Conservation (phyloP, 2,797 vertebrate species). For the Coregonus ussuriensis region DNA sequence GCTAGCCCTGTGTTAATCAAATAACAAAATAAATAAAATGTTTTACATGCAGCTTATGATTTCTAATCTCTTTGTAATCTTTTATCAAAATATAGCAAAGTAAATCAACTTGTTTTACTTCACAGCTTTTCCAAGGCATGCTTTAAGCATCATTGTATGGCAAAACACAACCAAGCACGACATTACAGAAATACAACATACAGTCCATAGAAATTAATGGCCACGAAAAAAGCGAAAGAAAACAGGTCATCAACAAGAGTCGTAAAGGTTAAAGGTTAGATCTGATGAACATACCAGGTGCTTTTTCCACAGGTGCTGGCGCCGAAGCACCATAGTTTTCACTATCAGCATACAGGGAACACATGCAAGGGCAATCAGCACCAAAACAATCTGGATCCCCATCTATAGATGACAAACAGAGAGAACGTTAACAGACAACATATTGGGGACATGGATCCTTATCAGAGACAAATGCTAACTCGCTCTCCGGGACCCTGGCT, state of each 20-base stretch:
- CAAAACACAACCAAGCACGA: slow-evolving; percentile 61
- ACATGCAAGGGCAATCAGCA: slow-evolving; percentile 92
- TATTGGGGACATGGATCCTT: slow-evolving; percentile 17
- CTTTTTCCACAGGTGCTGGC: slow-evolving; percentile 90
- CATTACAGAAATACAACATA: slow-evolving; percentile 51
- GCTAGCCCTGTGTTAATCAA: slow-evolving; percentile 18
- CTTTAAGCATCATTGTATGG: slow-evolving; percentile 68
- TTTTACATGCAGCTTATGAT: slow-evolving; percentile 9
- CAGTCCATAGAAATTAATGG: slow-evolving; percentile 57
- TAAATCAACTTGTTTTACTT: slow-evolving; percentile 19
- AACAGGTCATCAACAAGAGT: slow-evolving; percentile 34
- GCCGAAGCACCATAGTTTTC: slow-evolving; percentile 94
- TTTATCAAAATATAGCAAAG: slow-evolving; percentile 17
- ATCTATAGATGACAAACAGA: slow-evolving; percentile 74
- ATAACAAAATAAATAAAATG: slow-evolving; percentile 24
- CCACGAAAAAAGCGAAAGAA: slow-evolving; percentile 55
- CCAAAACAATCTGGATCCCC: slow-evolving; percentile 92
- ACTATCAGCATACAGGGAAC: slow-evolving; percentile 96
- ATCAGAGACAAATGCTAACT: slow-evolving; percentile 12
- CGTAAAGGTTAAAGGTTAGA: slow-evolving; percentile 33
- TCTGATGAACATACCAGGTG: slow-evolving; percentile 87
- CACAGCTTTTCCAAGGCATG: slow-evolving; percentile 63
- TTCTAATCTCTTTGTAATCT: neutral
- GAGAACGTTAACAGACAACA: slow-evolving; percentile 50
- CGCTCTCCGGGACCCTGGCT: neutral